These are phyloP conservation scores for Axea sp. DNA, from an alignment of 2,888 invertebrate species.

Conservation along the genomic window DNA sequence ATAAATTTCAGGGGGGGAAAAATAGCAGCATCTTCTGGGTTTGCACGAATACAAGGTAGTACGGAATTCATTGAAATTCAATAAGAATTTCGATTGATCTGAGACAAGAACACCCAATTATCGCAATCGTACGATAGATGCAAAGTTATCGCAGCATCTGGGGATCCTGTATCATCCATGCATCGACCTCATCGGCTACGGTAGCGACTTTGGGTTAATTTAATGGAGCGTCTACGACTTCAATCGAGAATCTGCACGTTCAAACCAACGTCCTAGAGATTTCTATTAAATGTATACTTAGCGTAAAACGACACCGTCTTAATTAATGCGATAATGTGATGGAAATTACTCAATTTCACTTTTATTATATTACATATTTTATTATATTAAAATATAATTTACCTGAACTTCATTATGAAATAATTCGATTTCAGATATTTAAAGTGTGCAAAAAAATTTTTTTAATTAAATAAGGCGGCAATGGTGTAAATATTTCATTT, in stretches of 20 bases:
- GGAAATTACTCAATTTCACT: too few species aligned
- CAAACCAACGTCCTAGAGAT: constrained; percentile 71
- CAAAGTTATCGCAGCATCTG: constrained; percentile 77
- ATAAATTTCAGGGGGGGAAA: constrained; percentile 2
- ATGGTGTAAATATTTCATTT: too few species aligned
- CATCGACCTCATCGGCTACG: constrained; percentile 53
- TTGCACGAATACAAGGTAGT: not conserved
- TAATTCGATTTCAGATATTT: too few species aligned
- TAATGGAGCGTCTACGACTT: constrained; percentile 53
- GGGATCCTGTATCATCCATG: constrained; percentile 68
- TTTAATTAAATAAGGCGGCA: too few species aligned
- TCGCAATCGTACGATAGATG: constrained; percentile 75
- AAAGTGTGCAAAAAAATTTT: too few species aligned
- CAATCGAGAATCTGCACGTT: constrained; percentile 65
- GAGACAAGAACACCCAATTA: constrained; percentile 71
- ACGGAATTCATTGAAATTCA: constrained; percentile 64
- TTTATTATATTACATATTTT: too few species aligned
- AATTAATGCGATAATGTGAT: constrained; percentile 66
- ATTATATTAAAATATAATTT: too few species aligned
- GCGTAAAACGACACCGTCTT: constrained; percentile 61
- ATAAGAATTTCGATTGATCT: constrained; percentile 70
- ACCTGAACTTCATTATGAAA: too few species aligned
- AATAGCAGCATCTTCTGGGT: not conserved
- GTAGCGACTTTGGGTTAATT: constrained; percentile 65
- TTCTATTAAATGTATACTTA: constrained; percentile 70